Conservation (phyloP, 2,113 vertebrate species). For the Forbesichthys agassizii region DNA sequence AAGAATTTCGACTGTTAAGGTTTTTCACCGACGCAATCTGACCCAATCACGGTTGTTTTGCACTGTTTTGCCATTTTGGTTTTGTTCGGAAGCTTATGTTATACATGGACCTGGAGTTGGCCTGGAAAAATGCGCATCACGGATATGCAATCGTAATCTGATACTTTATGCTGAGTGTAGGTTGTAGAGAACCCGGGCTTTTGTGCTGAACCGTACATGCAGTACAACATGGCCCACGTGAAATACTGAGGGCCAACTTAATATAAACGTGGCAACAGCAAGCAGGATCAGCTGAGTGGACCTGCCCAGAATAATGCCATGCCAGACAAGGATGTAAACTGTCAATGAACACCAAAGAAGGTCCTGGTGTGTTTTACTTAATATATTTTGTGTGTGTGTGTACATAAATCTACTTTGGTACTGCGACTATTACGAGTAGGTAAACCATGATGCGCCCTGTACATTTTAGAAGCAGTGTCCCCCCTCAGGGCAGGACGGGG, state of each 20-base stretch:
- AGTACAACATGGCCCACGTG: not conserved
- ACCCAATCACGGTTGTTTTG: conserved; percentile 9
- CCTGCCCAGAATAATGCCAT: not conserved
- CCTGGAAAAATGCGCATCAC: not conserved
- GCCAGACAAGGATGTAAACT: too few species aligned
- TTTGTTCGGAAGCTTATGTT: not conserved
- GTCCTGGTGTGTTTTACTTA: too few species aligned
- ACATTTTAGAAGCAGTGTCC: conserved; percentile 23
- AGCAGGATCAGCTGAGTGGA: not conserved
- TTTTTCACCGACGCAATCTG: conserved; percentile 1
- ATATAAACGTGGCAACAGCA: not conserved
- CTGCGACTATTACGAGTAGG: too few species aligned
- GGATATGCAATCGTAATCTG: too few species aligned
- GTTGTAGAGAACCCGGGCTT: too few species aligned
- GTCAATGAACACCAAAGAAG: too few species aligned
- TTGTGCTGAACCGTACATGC: too few species aligned
- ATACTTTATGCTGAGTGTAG: too few species aligned
- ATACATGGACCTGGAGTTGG: not conserved
- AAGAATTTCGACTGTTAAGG: conserved; percentile 26
- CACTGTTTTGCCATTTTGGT: not conserved
- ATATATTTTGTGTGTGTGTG: conserved; percentile 10
- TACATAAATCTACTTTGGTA: not conserved
- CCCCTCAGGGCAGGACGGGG: too few species aligned
- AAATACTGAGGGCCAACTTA: not conserved
- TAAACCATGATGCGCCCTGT: not conserved